Evolutionary conservation across 2,797 vertebrate genomes (phyloP), one percentile per base, ranked within the genome.

Genomic region (Acanthurus lineatus): DNA sequence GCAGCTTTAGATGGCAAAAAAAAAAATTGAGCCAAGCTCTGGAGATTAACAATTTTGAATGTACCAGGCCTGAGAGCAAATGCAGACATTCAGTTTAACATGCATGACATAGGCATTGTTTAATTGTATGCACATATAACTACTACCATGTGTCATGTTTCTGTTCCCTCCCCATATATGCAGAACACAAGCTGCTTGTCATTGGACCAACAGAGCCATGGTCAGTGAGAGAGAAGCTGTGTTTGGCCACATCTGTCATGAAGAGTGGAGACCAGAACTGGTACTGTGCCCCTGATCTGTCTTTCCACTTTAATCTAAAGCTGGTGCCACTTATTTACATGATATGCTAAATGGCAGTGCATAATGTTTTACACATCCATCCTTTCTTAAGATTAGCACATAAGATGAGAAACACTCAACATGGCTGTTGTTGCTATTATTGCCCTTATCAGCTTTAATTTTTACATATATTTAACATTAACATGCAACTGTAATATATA

Each of bases 241-340:
- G 98, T 90, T 94, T 99, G 88, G 98, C 98, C 51, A 98, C 98
- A 60, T 99, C 98, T 60, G 98, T 99, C 82, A 99, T 99, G 97
- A 96, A 97, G 88, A 99, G 98, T 80, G 98, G 98, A 48, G 97
- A 99, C 93, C 98, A 99, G 94, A 99, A 99, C 93, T 99, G 98
- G 98, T 99, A 93, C 42, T 64, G 12, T 3, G 15, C 17, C 7
- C 32, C 32, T 35, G 32, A 35, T 35, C 2, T 35, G 32, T 35
- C 32, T 35, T 35, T 7, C 32, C 40, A 47, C 11, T 51, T 9
- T 1, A 2, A 12, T 52, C 65, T 7, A 5, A 54, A 82, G 12
- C 9, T 16, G 6, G 17, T 42, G 7, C 8, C 44, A 58, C 0
- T 49, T 1, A 38, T 54, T 44, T 11, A 35, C 32, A 35, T 7